phyloP scores from a whole-genome alignment of 1,140 invertebrate species.

The Arctopsyche grandis region DNA sequence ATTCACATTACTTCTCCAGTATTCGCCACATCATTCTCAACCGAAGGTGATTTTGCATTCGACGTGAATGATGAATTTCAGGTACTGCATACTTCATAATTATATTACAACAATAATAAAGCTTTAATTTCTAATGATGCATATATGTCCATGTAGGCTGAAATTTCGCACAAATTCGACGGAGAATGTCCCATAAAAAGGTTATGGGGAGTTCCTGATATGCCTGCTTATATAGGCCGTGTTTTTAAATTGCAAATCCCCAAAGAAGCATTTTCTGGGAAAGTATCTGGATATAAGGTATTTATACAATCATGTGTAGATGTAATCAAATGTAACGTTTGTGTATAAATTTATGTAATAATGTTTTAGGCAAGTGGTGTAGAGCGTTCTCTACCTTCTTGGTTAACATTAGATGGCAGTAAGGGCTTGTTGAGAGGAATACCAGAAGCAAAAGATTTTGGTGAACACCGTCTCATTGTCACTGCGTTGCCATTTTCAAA shows the following conservation, averaged over 20 bases:
- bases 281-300: slow-evolving; percentile 65
- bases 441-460: slow-evolving; percentile 60
- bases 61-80: slow-evolving; percentile 63
- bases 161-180: slow-evolving; percentile 8
- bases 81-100: slow-evolving; percentile 54
- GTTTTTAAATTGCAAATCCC: slow-evolving; percentile 66
- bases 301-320: slow-evolving; percentile 3
- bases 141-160: background rate
- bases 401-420: slow-evolving; percentile 65
- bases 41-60: slow-evolving; percentile 66
- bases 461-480: slow-evolving; percentile 62
- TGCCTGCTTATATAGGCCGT: slow-evolving; percentile 65
- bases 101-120: background rate
- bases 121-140: background rate
- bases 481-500: slow-evolving; percentile 57
- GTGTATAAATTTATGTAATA: background rate
- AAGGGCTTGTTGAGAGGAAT: slow-evolving; percentile 65
- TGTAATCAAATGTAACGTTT: background rate
- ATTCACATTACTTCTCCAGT: slow-evolving; percentile 52
- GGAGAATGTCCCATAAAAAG: slow-evolving; percentile 62
- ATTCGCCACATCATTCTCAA: slow-evolving; percentile 59
- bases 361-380: slow-evolving; percentile 54
- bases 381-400: slow-evolving; percentile 61
- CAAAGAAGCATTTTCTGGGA: slow-evolving; percentile 65
- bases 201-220: slow-evolving; percentile 66